A percentile compares a stretch with the other conserved stretches of the same genome.
Evolutionary conservation across 2,888 invertebrate genomes (phyloP).

Genomic region (Cheilosia vulpina): DNA sequence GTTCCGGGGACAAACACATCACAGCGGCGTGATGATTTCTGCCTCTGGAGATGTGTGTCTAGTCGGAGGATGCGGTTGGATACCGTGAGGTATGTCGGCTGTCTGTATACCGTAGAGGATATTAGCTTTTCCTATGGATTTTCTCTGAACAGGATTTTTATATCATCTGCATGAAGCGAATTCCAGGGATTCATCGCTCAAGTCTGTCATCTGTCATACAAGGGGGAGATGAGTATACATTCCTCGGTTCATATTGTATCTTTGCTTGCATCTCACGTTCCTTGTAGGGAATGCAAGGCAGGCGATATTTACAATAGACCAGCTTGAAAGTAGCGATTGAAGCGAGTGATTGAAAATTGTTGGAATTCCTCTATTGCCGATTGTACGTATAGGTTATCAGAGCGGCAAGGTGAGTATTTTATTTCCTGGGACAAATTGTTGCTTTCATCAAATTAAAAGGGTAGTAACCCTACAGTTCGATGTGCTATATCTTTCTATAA

Average conservation of each 20-base stretch:
- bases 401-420: neutral
- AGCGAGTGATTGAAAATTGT: conserved; percentile 57
- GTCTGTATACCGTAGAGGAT: neutral
- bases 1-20: neutral
- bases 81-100: neutral
- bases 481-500: no score
- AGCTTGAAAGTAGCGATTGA: conserved; percentile 36
- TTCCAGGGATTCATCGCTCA: conserved; percentile 38
- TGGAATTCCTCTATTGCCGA: conserved; percentile 34
- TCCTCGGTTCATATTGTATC: neutral
- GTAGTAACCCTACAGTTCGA: no score
- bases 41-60: neutral
- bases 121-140: conserved; percentile 11
- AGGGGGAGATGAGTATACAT: neutral
- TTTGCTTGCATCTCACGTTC: conserved; percentile 49
- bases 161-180: conserved; percentile 10
- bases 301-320: conserved; percentile 7
- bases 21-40: neutral
- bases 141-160: conserved; percentile 34
- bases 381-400: neutral
- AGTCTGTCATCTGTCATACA: conserved; percentile 27
- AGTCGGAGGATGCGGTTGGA: neutral
- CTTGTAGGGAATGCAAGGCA: neutral
- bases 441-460: no score
- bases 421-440: no score